phyloP scores from a whole-genome alignment of 2,888 invertebrate genomes.

The Cephus spinipes region DNA sequence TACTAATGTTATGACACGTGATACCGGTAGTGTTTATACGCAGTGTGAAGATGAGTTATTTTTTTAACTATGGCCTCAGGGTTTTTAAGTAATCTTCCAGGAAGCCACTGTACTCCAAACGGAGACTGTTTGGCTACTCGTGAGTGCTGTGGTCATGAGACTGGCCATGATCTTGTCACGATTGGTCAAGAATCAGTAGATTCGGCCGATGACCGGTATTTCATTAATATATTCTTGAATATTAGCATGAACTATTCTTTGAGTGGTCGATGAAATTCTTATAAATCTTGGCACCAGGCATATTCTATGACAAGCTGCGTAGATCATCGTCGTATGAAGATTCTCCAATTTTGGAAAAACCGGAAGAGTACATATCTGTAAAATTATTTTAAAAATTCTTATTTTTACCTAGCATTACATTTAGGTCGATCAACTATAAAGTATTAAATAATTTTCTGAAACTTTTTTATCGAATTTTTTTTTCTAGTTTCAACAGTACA shows the following conservation, averaged over 20 bases:
- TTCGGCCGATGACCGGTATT: constrained; percentile 58
- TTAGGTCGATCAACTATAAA: neutral
- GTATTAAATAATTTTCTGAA: neutral
- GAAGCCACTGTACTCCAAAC: neutral
- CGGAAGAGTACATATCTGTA: neutral
- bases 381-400: neutral
- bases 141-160: constrained; percentile 22
- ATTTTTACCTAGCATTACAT: neutral
- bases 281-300: neutral
- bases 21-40: neutral
- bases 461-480: neutral
- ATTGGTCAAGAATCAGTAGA: constrained; percentile 45
- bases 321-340: neutral
- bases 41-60: neutral
- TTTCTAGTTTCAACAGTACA: neutral
- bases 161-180: constrained; percentile 57
- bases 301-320: neutral
- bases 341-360: neutral
- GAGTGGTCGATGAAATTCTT: neutral
- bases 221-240: constrained; percentile 29
- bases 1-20: neutral
- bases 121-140: neutral
- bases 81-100: neutral
- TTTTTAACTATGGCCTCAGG: neutral
- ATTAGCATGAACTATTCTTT: neutral